Evolutionary conservation across 1,140 invertebrate species (phyloP), one percentile per base, ranked within the genome.

Genomic region (Drosophila rufa): DNA sequence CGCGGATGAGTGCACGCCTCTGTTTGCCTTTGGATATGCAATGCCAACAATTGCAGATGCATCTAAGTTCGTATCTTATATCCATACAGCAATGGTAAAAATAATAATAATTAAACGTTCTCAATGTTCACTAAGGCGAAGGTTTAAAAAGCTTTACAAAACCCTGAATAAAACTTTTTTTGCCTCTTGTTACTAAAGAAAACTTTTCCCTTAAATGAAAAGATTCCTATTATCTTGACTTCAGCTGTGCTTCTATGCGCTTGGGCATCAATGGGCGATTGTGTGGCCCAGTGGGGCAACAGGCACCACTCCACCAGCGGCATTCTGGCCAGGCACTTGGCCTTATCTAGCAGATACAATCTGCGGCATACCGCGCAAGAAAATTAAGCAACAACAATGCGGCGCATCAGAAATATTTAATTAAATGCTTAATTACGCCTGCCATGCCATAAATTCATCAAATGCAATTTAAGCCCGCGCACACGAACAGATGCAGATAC

Each of bases 401-500:
- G 82, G 62, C 73, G 60, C 83, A 87, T 79, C 76, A 82, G 79
- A 86, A 82, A 92, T 89, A 92, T 92, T 92, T 92, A 92, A 92
- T 92, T 92, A 92, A 92, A 92, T 91, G 91, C 86, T 92, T 92
- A 92, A 92, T 92, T 92, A 91, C 86, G 91, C 91, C 83, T 73
- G 81, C 85, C 75, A 92, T 92, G 91, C 91, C 86, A 92, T 92
- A 92, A 92, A 92, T 92, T 91, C 91, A 92, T 91, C 86, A 92
- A 92, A 86, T 89, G 85, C 84, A 89, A 89, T 89, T 89, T 84
- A 89, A 87, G 85, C 58, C 79, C 59, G 60, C 75, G 70, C 77
- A 87, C 79, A 76, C 75, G 59, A 48, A 40, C 62, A 64, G 59
- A 58, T 61, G 79, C 78, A 70, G 67, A 70, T 70, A 68, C 67